Conservation (phyloP, 2,888 invertebrate species). For the Rhaphigaster nebulosa region DNA sequence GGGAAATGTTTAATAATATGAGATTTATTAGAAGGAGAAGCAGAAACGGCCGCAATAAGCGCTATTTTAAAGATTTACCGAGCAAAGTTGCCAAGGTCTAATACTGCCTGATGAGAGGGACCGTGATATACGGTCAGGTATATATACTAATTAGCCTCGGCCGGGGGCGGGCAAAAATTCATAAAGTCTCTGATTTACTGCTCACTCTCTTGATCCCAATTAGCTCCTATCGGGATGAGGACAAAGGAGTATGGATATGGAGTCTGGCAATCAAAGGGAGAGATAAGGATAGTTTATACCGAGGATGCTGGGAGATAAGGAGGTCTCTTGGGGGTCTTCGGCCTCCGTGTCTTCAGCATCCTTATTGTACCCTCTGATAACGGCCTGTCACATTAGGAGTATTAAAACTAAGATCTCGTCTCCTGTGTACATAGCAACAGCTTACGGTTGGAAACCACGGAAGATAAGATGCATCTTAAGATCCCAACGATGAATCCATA, state of each 20-base stretch:
- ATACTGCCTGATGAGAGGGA: constrained; percentile 40
- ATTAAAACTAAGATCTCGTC: background rate
- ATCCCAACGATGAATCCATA: too few species aligned
- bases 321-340: background rate
- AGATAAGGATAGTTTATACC: background rate
- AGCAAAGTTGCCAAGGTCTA: constrained; percentile 34
- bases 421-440: background rate
- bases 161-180: background rate
- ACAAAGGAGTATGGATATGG: constrained; percentile 26
- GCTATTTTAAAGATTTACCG: constrained; percentile 34
- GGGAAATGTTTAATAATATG: constrained; percentile 34
- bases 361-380: background rate
- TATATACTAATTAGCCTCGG: constrained; percentile 9
- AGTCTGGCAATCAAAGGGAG: background rate
- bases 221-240: background rate
- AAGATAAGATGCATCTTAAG: too few species aligned
- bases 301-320: background rate
- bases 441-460: too few species aligned
- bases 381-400: background rate
- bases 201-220: background rate
- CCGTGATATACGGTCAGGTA: constrained; percentile 42
- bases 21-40: constrained; percentile 41
- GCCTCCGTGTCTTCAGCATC: background rate
- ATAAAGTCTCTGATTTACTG: constrained; percentile 34
- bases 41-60: constrained; percentile 34